phyloP scores from a whole-genome alignment of 2,797 vertebrate genomes.

The Vultur gryphus region DNA sequence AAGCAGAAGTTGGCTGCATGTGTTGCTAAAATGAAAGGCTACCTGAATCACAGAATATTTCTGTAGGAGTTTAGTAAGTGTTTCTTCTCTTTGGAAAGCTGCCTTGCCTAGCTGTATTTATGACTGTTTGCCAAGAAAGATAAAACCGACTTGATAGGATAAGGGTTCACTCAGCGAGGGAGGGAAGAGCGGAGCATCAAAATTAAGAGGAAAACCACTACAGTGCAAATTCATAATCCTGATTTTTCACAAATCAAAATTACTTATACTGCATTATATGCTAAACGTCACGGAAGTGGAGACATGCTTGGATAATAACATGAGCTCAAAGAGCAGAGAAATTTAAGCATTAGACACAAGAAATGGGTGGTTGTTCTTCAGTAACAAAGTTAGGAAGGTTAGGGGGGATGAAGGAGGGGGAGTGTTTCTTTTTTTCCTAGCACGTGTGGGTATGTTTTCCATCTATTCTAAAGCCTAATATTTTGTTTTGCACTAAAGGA shows the following conservation, averaged over 20 bases:
- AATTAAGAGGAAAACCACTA: not conserved
- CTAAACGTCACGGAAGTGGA: not conserved
- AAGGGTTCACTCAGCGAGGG: not conserved
- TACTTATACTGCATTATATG: rapidly evolving
- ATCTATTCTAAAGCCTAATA: not conserved
- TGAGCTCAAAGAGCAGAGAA: not conserved
- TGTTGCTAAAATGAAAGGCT: not conserved
- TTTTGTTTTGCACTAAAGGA: not conserved
- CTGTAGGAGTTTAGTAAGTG: not conserved
- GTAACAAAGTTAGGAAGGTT: not conserved
- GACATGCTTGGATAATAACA: not conserved
- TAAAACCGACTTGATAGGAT: rapidly evolving
- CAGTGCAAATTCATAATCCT: not conserved
- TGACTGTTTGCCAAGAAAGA: not conserved
- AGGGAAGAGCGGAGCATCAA: not conserved
- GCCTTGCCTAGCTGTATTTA: not conserved
- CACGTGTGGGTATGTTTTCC: not conserved
- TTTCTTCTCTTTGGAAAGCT: not conserved
- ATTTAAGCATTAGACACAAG: not conserved
- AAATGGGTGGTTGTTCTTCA: not conserved
- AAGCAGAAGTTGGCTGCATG: not conserved
- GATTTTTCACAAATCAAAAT: not conserved
- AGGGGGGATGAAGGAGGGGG: too few species aligned
- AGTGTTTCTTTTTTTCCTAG: not conserved
- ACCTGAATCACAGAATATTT: not conserved